Percentiles rank a stretch among this genome's conserved stretches.
phyloP scores from a whole-genome alignment of 2,797 vertebrate genomes.

The Molossus molossus region DNA sequence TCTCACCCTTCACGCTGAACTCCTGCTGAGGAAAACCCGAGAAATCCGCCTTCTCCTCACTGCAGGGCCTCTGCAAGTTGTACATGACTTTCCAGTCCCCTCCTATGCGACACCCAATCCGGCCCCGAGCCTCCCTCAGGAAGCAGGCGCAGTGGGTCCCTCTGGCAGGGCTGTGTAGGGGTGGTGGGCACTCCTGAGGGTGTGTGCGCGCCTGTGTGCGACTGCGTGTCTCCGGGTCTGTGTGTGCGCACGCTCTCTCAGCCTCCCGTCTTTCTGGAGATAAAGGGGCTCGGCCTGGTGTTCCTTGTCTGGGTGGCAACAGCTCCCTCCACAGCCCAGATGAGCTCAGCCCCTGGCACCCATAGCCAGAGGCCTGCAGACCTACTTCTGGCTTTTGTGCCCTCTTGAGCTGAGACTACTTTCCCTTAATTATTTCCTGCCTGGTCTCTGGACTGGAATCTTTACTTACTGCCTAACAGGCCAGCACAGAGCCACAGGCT shows the following conservation, averaged over 20 bases:
- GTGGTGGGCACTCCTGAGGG: not conserved
- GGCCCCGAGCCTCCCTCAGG: not conserved
- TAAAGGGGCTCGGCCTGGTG: not conserved
- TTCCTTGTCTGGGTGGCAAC: not conserved
- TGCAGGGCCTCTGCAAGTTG: no score
- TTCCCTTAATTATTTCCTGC: not conserved
- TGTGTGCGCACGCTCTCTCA: not conserved
- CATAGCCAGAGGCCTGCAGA: not conserved
- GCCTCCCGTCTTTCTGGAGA: not conserved
- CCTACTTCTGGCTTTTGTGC: not conserved
- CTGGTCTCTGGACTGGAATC: not conserved
- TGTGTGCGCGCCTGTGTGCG: rapidly evolving
- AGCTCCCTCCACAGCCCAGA: not conserved
- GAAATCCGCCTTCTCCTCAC: not conserved
- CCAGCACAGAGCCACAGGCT: not conserved
- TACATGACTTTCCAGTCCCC: not conserved
- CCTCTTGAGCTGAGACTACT: not conserved
- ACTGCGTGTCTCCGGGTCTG: not conserved
- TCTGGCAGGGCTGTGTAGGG: not conserved
- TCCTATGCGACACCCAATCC: not conserved
- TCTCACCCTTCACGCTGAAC: not conserved
- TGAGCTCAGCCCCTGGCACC: not conserved
- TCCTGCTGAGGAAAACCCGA: not conserved
- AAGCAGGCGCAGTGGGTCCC: not conserved
- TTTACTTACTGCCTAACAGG: not conserved